Base-by-base conservation (phyloP, 2,113 vertebrate genomes). In the Dasyprocta punctata region DNA sequence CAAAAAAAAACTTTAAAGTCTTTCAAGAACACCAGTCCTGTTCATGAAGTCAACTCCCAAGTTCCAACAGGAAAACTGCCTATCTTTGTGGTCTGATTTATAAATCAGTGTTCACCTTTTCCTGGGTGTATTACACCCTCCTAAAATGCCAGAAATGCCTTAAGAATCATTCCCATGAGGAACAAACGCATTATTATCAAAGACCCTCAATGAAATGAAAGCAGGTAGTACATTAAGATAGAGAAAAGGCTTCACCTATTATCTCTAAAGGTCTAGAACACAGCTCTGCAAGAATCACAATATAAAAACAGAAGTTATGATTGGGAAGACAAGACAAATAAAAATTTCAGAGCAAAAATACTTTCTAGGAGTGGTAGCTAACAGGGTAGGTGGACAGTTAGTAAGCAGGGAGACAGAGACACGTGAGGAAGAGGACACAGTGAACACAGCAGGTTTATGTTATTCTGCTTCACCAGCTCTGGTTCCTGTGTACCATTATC, bases 271-370 rank as follows among this genome's bases (percentile, higher is more conserved):
- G 41, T 82, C 41, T 36, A 96, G 47, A 89, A 67, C 1, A 95
- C 60, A 96, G 8, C 16, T 93, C 41, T 90, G 36, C 47, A 85
- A 26, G 30, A 63, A 63, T 30, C 20, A 96, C 65, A 91, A 49
- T 30, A 88, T 71, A 41, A 75, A 17, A 73, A 0, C 52, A 95
- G 69, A 24, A 77, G 2, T 26, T 93, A 26, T 94, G 58, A 63
- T 1, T 78, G 9, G 47, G 33, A 87, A 94, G 41, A 94, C 61
- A 65, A 77, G n/a, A 82, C 26, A 86, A 56, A 91, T n/a, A 58
- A 87, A 94, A 93, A 14, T 33, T 89, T 94, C 24, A 83, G 10
- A 94, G 56, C 33, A 95, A 81, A 96, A 93, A 78, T 83, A 61
- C 86, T 84, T 85, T 81, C 54, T 61, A 36, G 3, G 19, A 86